Conservation (phyloP, 2,797 vertebrate species). For the Cossypha niveicapilla region DNA sequence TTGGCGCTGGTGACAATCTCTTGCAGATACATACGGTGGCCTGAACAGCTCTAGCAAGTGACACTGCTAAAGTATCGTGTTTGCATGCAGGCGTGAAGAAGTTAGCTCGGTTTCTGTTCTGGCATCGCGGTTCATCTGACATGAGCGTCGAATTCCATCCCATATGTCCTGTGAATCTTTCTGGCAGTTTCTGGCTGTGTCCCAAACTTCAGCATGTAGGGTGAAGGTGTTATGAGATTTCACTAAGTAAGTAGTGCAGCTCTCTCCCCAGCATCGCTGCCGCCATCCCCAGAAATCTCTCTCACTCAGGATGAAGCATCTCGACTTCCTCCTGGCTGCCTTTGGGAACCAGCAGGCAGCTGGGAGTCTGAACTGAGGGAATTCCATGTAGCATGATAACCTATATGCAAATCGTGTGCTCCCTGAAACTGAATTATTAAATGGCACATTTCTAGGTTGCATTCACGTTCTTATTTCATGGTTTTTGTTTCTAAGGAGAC, state of each 20-base stretch:
- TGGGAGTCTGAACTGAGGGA: neutral
- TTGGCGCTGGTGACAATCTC: slow-evolving; percentile 7
- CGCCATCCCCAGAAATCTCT: neutral
- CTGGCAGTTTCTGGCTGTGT: slow-evolving; percentile 54
- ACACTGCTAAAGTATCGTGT: slow-evolving; percentile 38
- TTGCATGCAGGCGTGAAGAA: slow-evolving; percentile 47
- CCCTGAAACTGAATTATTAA: neutral
- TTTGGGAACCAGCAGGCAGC: neutral
- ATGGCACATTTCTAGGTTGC: neutral
- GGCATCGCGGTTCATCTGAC: slow-evolving; percentile 43
- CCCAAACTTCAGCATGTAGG: slow-evolving; percentile 58
- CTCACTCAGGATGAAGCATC: neutral
- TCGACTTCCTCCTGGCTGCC: neutral
- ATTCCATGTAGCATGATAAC: neutral
- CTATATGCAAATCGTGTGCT: neutral
- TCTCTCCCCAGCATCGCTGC: neutral
- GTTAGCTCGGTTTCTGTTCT: slow-evolving; percentile 49
- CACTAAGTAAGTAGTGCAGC: slow-evolving; percentile 19
- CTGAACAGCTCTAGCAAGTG: slow-evolving; percentile 48
- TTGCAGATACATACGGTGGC: neutral
- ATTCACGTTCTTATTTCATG: fast-evolving
- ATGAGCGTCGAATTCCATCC: slow-evolving; percentile 40
- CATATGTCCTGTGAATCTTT: slow-evolving; percentile 64
- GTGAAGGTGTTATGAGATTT: slow-evolving; percentile 54
- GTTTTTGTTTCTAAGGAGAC: neutral